Evolutionary conservation across 2,113 vertebrate genomes (phyloP).

Genomic region (Amphiprion percula): DNA sequence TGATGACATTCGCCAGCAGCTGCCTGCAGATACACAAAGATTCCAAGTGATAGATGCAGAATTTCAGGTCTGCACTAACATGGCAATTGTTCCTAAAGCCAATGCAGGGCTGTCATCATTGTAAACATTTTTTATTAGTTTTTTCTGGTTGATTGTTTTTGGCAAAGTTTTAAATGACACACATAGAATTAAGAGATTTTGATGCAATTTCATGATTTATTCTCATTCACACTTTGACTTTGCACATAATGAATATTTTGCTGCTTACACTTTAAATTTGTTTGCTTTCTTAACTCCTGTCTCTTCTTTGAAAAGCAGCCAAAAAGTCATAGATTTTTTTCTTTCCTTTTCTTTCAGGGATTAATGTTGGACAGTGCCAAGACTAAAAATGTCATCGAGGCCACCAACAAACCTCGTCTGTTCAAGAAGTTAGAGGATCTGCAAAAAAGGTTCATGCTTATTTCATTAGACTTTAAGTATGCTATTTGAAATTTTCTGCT

Average conservation of each 20-base stretch:
- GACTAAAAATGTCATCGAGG: slow-evolving; percentile 87
- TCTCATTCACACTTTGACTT: too few species aligned
- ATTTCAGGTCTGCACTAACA: slow-evolving; percentile 85
- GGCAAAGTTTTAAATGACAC: too few species aligned
- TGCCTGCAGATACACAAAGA: slow-evolving; percentile 83
- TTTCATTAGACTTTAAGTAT: neutral
- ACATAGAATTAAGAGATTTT: too few species aligned
- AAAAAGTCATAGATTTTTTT: too few species aligned
- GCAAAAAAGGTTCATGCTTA: slow-evolving; percentile 80
- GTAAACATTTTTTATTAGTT: neutral
- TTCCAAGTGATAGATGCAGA: slow-evolving; percentile 84
- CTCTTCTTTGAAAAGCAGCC: too few species aligned
- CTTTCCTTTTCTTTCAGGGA: slow-evolving; percentile 71
- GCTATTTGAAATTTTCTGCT: neutral
- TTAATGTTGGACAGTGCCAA: slow-evolving; percentile 84
- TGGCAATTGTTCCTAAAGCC: neutral
- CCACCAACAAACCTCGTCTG: slow-evolving; percentile 83
- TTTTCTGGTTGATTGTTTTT: too few species aligned
- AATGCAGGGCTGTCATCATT: neutral
- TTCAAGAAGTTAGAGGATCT: slow-evolving; percentile 86
- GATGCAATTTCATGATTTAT: too few species aligned
- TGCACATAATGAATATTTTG: too few species aligned
- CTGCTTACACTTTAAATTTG: too few species aligned
- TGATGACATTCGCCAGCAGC: slow-evolving; percentile 86
- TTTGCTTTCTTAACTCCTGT: too few species aligned